Base-by-base conservation (phyloP, 2,888 invertebrate species). In the Podabrus alpinus region DNA sequence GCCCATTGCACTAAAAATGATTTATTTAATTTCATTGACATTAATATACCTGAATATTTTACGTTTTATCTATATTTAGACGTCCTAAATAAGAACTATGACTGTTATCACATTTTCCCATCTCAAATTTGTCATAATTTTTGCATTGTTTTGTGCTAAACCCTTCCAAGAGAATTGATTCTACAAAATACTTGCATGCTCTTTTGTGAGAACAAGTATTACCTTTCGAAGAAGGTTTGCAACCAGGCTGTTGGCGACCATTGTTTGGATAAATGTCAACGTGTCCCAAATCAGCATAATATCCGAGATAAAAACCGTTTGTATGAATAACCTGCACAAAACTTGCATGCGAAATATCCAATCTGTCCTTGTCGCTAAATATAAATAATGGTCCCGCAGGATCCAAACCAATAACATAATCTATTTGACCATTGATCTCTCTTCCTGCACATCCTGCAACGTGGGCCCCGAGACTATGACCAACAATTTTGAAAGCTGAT, bases 121-220 rank as follows among this genome's bases (percentile, higher is more conserved):
- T 71, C n/a, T 77, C 75, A 75, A 73, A 83, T 19, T 80, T 74
- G 0, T 61, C n/a, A 64, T 79, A 79, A 16, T 73, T 79, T 9
- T 74, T 72, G 70, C 84, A 84, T 13, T 71, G 17, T 11, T 66
- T 61, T 0, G 86, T 82, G 2, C 77, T 76, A 70, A 87, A 89
- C 21, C 83, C 82, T 29, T 78, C 71, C 9, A 24, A 71, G 0
- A 25, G 21, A 3, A 89, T 79, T 0, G 89, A 86, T 82, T 90
- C 89, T 1, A 87, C 86, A 74, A 86, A 89, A 77, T 88, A 89
- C 24, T 80, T 19, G 66, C 86, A 87, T 1, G 89, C 83, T 60
- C 89, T 84, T 1, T 80, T 78, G 80, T 90, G 90, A 3, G 89
- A 81, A 79, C 90, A 90, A n/a, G 81, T n/a, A 66, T 15, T 85